Base-by-base conservation (phyloP, 2,113 vertebrate species). In the Acanthochromis polyacanthus region DNA sequence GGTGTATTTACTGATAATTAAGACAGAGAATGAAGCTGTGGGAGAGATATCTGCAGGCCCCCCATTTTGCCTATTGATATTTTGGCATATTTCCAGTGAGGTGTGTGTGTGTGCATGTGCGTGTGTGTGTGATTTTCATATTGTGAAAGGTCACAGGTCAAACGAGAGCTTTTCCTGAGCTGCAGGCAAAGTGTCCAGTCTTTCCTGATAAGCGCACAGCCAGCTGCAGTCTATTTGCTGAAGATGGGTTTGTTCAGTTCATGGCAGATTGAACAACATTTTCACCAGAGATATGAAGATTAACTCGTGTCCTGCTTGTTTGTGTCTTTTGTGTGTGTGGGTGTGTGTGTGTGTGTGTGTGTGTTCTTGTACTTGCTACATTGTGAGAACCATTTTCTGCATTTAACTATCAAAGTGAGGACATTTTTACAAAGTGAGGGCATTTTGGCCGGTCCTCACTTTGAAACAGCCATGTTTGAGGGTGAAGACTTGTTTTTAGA, bases 201-300 rank as follows among this genome's bases (percentile, higher is more conserved):
- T 59, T n/a, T 72, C 51, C 62, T 60, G 76, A 86, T 82, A 79
- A 86, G 75, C 75, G 59, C 40, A 1, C 55, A 68, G 67, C 55
- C 60, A 0, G 43, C 71, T 50, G 71, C 57, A 36, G 45, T 64
- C 71, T 60, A 51, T 86, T 76, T 76, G 61, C 40, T 50, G 43
- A 43, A 72, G 80, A 68, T 57, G 69, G 43, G 38, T 75, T 75
- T 53, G 55, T 67, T 75, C 66, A 78, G 65, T 64, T 70, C 28
- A 11, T 32, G 43, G 32, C 67, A 67, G 65, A 77, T 61, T 30
- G 48, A 51, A 68, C 58, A 75, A 63, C 73, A 72, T 65, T 77
- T 81, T 38, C 56, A 77, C 46, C 51, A 45, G 19, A 69, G 71
- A 77, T 73, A 58, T 58, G n/a, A 70, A 78, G 69, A 81, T 66